Conservation (phyloP, 2,113 vertebrate genomes). For the Varanus salvator region DNA sequence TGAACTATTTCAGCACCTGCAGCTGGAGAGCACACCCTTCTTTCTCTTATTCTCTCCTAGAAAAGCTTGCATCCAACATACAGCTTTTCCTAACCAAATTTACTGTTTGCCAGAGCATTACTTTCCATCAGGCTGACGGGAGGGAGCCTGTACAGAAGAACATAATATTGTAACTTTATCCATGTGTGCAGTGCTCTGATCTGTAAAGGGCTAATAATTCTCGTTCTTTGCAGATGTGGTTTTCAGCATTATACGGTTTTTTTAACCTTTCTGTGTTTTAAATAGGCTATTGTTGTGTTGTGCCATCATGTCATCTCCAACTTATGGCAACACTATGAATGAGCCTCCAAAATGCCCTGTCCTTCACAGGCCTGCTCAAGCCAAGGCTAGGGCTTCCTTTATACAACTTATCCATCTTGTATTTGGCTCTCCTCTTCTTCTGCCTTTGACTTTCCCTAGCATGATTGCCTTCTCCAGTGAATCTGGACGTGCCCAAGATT, state of each 20-base stretch:
- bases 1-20: not conserved
- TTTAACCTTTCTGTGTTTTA: not conserved
- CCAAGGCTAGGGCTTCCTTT: no score
- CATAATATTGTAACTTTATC: not conserved
- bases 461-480: no score
- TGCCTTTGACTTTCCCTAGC: no score
- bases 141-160: not conserved
- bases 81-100: not conserved
- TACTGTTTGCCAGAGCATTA: not conserved
- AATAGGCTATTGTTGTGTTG: not conserved
- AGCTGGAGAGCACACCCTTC: no score
- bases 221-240: not conserved
- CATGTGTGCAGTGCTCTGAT: not conserved
- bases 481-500: no score
- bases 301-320: no score
- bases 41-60: not conserved
- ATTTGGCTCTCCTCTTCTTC: no score
- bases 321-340: no score
- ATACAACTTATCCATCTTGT: no score
- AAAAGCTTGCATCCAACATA: not conserved
- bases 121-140: not conserved
- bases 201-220: not conserved
- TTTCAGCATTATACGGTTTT: not conserved
- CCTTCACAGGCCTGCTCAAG: no score
- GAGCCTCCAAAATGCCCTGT: no score